A percentile compares a stretch with the other conserved stretches of the same genome.
phyloP scores from a whole-genome alignment of 2,113 vertebrate genomes.

The Heliornis fulica region DNA sequence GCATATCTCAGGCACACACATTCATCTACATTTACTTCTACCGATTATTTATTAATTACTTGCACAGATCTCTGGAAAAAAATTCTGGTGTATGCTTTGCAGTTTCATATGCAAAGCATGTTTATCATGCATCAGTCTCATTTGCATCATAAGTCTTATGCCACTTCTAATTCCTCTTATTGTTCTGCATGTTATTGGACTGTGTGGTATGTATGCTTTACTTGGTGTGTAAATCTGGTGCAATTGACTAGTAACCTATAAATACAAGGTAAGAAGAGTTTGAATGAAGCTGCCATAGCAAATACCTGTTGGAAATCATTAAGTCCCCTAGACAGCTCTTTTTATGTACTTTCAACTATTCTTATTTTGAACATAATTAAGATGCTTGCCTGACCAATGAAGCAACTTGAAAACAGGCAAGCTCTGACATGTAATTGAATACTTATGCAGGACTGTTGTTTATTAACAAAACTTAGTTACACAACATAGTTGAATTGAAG shows the following conservation, averaged over 20 bases:
- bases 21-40: background rate
- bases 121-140: background rate
- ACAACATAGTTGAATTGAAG: background rate
- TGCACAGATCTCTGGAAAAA: background rate
- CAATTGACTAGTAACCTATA: background rate
- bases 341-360: background rate
- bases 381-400: background rate
- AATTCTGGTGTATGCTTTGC: background rate
- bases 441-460: background rate
- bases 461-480: background rate
- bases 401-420: background rate
- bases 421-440: background rate
- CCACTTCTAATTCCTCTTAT: background rate
- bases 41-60: background rate
- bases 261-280: background rate
- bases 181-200: background rate
- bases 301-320: background rate
- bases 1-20: accelerated
- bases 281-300: background rate
- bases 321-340: background rate
- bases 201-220: background rate
- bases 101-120: background rate
- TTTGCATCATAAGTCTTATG: background rate
- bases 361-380: background rate
- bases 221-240: background rate